Conservation (phyloP, 2,113 vertebrate species). For the Baryphthengus martii region DNA sequence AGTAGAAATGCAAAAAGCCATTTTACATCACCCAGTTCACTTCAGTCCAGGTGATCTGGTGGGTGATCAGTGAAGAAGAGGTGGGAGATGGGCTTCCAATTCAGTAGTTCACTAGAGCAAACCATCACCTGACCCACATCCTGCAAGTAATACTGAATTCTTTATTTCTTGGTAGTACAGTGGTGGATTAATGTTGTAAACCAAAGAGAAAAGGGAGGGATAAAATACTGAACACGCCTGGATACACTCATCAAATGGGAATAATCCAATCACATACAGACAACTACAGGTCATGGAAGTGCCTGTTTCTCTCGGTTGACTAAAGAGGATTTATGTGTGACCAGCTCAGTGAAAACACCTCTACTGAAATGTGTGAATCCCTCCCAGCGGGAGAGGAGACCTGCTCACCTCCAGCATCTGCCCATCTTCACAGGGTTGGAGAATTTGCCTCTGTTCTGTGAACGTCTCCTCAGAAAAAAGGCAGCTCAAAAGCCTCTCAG, state of each 20-base stretch:
- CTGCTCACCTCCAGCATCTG: background rate
- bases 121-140: background rate
- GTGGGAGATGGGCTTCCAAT: background rate
- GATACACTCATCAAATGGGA: background rate
- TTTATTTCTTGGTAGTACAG: background rate
- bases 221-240: background rate
- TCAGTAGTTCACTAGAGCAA: background rate
- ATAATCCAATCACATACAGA: background rate
- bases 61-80: background rate
- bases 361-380: background rate
- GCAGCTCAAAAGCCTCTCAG: background rate
- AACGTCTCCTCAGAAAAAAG: background rate
- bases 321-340: background rate
- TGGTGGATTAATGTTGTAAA: background rate
- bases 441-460: background rate
- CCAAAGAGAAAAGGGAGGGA: background rate
- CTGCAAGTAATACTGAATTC: background rate
- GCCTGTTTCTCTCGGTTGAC: background rate
- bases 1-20: background rate
- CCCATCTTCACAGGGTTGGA: background rate
- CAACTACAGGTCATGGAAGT: background rate
- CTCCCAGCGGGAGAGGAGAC: background rate
- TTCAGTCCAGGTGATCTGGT: too few species aligned
- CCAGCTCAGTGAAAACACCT: background rate
- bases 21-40: background rate